Evolutionary conservation across 2,888 invertebrate genomes (phyloP).

Genomic region (Nephrotoma flavescens): DNA sequence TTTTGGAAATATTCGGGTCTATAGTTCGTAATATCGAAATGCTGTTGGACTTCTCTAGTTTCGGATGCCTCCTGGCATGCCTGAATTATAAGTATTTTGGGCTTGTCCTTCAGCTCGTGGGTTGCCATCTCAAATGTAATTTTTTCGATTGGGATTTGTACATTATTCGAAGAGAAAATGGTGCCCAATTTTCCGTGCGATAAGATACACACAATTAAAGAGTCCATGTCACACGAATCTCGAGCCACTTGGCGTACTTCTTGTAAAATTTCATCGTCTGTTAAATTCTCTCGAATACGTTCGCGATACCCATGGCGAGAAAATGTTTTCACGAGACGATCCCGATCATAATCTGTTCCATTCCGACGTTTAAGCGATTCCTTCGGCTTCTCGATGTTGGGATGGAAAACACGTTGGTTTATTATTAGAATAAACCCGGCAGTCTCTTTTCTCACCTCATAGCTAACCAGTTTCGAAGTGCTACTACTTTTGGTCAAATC

Average conservation of each 20-base stretch:
- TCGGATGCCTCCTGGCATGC: slow-evolving; percentile 34
- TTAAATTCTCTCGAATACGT: not conserved
- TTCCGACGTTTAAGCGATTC: not conserved
- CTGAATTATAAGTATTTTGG: slow-evolving; percentile 35
- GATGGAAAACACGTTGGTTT: slow-evolving; percentile 8
- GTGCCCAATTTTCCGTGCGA: slow-evolving; percentile 17
- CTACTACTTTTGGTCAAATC: not conserved
- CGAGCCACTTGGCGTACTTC: slow-evolving; percentile 2
- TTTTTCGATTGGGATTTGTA: slow-evolving; percentile 22
- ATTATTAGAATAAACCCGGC: slow-evolving; percentile 8
- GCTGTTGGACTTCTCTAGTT: not conserved
- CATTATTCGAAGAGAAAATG: slow-evolving; percentile 30
- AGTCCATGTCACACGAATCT: slow-evolving; percentile 7
- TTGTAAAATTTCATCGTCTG: slow-evolving; percentile 7
- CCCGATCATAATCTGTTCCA: slow-evolving; percentile 8
- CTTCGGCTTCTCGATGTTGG: not conserved
- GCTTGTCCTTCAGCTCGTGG: slow-evolving; percentile 26
- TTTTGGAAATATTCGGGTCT: slow-evolving; percentile 5
- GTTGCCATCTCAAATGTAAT: slow-evolving; percentile 29
- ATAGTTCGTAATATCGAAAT: not conserved
- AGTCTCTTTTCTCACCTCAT: not conserved
- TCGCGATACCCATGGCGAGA: slow-evolving; percentile 3
- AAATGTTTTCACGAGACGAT: slow-evolving; percentile 1
- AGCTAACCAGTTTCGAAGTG: not conserved
- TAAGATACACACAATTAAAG: slow-evolving; percentile 11